Percentiles rank a stretch among this genome's conserved stretches.
These are phyloP conservation scores for Lanius ludovicianus DNA, from an alignment of 2,113 vertebrate genomes.

Conservation along the genomic window DNA sequence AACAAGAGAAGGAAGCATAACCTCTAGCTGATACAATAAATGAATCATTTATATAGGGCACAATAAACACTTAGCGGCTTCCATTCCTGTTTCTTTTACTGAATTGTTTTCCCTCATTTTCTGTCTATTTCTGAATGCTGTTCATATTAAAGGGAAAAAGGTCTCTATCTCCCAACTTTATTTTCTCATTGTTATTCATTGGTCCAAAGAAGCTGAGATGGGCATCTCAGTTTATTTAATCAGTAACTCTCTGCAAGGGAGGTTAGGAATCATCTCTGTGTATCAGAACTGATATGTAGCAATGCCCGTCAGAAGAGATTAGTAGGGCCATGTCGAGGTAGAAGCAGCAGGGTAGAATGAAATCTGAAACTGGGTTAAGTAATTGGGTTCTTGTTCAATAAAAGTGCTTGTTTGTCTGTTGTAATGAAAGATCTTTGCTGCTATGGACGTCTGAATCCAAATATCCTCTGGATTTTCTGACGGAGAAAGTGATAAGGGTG, in stretches of 20 bases:
- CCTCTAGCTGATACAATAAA: conserved; percentile 1
- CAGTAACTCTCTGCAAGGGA: conserved; percentile 78
- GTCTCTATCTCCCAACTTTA: conserved; percentile 46
- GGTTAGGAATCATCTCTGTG: conserved; percentile 77
- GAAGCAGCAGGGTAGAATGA: conserved; percentile 77
- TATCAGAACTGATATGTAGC: conserved; percentile 76
- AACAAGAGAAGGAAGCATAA: neutral
- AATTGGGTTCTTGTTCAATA: conserved; percentile 97
- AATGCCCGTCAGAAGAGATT: conserved; percentile 88
- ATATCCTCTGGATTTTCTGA: conserved; percentile 78
- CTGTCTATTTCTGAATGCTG: neutral
- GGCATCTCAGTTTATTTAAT: conserved; percentile 90
- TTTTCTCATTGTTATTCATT: conserved; percentile 90
- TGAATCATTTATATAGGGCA: neutral
- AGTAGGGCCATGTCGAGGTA: conserved; percentile 82
- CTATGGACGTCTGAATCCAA: conserved; percentile 77
- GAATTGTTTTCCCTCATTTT: conserved; percentile 18
- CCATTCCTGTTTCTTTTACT: neutral
- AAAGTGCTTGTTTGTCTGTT: conserved; percentile 80
- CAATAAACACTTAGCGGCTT: conserved; percentile 17
- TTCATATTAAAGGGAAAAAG: conserved; percentile 44
- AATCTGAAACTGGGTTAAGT: conserved; percentile 90
- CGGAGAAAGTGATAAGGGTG: conserved; percentile 73
- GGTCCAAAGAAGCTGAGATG: conserved; percentile 82
- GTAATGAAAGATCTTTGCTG: conserved; percentile 78